Evolutionary conservation across 2,797 vertebrate species (phyloP).

Genomic region (Poecilia wingei): DNA sequence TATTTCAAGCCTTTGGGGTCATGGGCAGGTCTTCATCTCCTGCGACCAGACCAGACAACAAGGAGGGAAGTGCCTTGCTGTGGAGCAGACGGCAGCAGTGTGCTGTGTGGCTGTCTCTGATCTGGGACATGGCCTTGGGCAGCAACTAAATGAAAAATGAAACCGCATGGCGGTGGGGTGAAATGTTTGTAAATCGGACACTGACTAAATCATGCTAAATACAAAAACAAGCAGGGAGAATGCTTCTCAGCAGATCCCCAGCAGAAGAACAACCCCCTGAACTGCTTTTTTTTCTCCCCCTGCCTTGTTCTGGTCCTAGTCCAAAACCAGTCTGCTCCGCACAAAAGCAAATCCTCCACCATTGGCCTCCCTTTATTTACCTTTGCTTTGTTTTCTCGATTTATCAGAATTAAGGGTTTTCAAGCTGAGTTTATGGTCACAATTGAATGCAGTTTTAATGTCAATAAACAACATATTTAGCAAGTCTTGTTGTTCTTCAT

Average conservation of each 20-base stretch:
- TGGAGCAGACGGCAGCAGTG: slow-evolving; percentile 55
- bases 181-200: slow-evolving; percentile 79
- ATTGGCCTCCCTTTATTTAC: slow-evolving; percentile 54
- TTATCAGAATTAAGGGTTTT: slow-evolving; percentile 57
- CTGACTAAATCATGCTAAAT: slow-evolving; percentile 71
- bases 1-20: slow-evolving; percentile 68
- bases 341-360: slow-evolving; percentile 42
- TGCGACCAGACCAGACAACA: slow-evolving; percentile 76
- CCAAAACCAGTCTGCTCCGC: slow-evolving; percentile 61
- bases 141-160: slow-evolving; percentile 81
- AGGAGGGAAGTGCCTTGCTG: slow-evolving; percentile 65
- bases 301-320: slow-evolving; percentile 41
- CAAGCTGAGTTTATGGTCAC: slow-evolving; percentile 47
- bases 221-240: slow-evolving; percentile 71
- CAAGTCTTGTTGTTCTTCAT: slow-evolving; percentile 73
- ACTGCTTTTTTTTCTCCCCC: slow-evolving; percentile 50
- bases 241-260: slow-evolving; percentile 70
- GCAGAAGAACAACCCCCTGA: slow-evolving; percentile 68
- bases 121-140: slow-evolving; percentile 78
- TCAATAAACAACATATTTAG: slow-evolving; percentile 77
- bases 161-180: slow-evolving; percentile 70
- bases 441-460: slow-evolving; percentile 71
- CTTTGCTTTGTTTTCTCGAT: slow-evolving; percentile 64
- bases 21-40: slow-evolving; percentile 75
- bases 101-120: slow-evolving; percentile 67